A percentile compares a stretch with the other conserved stretches of the same genome.
Conservation (phyloP, 2,888 invertebrate species). For the Dyspetes luteomarginatus region DNA sequence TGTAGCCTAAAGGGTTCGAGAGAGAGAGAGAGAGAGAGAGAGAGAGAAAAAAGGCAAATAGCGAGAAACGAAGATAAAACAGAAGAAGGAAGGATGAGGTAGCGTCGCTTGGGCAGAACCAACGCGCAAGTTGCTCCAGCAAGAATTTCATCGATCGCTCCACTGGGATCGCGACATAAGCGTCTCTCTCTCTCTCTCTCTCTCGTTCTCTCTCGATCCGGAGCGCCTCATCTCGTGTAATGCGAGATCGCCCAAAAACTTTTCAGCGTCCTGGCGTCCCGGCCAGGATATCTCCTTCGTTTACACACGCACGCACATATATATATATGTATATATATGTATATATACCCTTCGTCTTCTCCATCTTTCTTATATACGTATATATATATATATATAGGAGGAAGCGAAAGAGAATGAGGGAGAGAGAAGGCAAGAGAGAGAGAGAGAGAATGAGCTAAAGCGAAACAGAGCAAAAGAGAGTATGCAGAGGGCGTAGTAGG, state of each 20-base stretch:
- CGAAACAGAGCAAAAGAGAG: not conserved
- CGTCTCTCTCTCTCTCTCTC: not conserved
- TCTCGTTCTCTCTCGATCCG: slow-evolving; percentile 4
- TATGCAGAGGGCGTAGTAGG: not conserved
- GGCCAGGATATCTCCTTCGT: not conserved
- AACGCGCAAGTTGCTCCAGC: not conserved
- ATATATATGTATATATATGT: not conserved
- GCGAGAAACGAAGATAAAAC: not conserved
- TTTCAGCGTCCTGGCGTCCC: not conserved
- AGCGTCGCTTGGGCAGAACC: not conserved
- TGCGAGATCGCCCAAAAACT: slow-evolving; percentile 16
- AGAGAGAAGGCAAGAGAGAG: slow-evolving; percentile 8
- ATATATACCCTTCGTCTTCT: not conserved
- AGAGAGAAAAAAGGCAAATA: not conserved
- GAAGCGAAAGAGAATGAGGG: not conserved
- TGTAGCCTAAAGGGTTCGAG: slow-evolving; percentile 2
- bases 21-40: not conserved
- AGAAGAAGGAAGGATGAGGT: not conserved
- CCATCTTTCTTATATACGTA: too few species aligned
- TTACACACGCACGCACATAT: not conserved
- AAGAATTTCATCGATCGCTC: slow-evolving; percentile 5
- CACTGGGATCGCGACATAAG: not conserved
- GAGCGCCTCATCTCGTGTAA: not conserved
- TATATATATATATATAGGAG: not conserved
- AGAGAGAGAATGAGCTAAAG: slow-evolving; percentile 1